Conservation (phyloP, 2,113 vertebrate species). For the Chamaetylas fuelleborni region DNA sequence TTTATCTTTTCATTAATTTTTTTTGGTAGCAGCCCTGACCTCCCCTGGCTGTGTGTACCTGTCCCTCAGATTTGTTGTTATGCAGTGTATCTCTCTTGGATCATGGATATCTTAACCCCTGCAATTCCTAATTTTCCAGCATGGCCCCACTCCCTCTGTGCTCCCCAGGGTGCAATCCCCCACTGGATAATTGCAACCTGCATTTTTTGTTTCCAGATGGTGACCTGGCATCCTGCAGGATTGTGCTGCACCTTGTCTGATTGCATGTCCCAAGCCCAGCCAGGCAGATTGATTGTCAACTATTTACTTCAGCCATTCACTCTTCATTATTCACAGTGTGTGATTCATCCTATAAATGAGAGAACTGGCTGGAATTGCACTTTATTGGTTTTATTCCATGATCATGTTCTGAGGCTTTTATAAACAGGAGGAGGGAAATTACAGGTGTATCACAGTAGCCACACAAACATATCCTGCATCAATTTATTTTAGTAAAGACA, state of each 20-base stretch:
- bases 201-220: neutral
- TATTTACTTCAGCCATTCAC: conserved; percentile 39
- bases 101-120: neutral
- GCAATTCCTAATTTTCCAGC: neutral
- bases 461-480: conserved; percentile 7
- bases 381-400: conserved; percentile 44
- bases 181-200: neutral
- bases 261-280: neutral
- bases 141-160: fast-evolving
- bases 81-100: neutral
- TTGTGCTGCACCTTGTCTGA: neutral
- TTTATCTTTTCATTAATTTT: neutral
- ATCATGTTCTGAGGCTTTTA: conserved; percentile 36
- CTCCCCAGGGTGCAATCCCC: neutral
- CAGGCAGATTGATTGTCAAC: conserved; percentile 25
- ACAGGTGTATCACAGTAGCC: conserved; percentile 29
- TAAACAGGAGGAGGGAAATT: conserved; percentile 51
- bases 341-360: conserved; percentile 41
- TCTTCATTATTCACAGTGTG: conserved; percentile 58
- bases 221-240: conserved; percentile 1
- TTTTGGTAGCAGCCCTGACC: neutral
- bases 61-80: neutral
- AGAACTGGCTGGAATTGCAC: conserved; percentile 6
- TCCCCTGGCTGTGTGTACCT: neutral
- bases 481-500: conserved; percentile 18